A percentile compares a stretch with the other conserved stretches of the same genome.
Conservation (phyloP, 2,888 invertebrate genomes). For the Apomyelois bistriatella region DNA sequence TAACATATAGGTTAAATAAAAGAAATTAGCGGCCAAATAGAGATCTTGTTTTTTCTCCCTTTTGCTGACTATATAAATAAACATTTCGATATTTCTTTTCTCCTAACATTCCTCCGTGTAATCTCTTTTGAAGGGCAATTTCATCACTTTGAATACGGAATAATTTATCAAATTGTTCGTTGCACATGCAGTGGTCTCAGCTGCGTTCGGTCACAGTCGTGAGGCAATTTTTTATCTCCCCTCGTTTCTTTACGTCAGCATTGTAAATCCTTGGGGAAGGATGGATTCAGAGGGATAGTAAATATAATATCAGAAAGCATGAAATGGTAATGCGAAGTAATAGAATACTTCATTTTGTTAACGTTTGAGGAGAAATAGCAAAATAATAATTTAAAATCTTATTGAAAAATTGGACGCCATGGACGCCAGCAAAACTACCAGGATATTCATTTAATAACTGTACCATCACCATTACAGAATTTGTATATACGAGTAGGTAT, state of each 20-base stretch:
- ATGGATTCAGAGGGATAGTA: constrained; percentile 48
- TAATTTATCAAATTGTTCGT: constrained; percentile 72
- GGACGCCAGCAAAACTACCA: too few species aligned
- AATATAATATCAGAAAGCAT: neutral
- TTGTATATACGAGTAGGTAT: too few species aligned
- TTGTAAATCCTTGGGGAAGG: constrained; percentile 50
- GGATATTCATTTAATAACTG: too few species aligned
- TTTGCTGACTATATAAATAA: neutral
- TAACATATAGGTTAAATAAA: too few species aligned
- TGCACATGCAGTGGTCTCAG: constrained; percentile 71
- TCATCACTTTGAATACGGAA: constrained; percentile 60
- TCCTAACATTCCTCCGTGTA: constrained; percentile 28
- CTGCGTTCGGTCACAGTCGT: constrained; percentile 55
- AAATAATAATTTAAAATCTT: too few species aligned
- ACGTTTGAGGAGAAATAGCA: too few species aligned
- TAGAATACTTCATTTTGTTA: too few species aligned
- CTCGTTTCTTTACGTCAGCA: constrained; percentile 46
- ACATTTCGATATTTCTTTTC: constrained; percentile 23
- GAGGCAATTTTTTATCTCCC: constrained; percentile 67
- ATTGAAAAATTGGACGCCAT: too few species aligned
- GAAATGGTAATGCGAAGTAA: too few species aligned
- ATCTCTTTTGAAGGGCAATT: constrained; percentile 51
- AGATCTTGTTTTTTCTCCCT: too few species aligned
- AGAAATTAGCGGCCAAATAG: too few species aligned
- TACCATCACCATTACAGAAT: too few species aligned